Conservation (phyloP, 2,888 invertebrate genomes). For the Oscheius sp. region DNA sequence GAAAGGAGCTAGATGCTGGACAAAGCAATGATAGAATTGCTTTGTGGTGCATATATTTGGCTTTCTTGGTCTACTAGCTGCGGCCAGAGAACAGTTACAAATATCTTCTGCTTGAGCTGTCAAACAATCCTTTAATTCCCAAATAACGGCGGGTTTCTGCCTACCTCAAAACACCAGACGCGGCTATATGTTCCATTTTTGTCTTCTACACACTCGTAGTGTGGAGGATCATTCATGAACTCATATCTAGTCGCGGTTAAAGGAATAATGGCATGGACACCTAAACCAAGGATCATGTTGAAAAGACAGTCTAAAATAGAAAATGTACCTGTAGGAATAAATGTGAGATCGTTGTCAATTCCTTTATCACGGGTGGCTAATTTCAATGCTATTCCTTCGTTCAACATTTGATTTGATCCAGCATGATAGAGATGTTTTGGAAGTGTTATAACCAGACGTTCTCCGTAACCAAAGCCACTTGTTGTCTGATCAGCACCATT, state of each 20-base stretch:
- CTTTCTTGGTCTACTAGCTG: slow-evolving; percentile 48
- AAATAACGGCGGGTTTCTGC: background rate
- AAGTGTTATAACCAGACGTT: slow-evolving; percentile 52
- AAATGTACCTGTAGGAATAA: slow-evolving; percentile 55
- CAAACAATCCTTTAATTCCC: slow-evolving; percentile 51
- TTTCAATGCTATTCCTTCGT: slow-evolving; percentile 66
- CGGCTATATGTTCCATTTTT: slow-evolving; percentile 53
- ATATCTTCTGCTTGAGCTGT: slow-evolving; percentile 48
- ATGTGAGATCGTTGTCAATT: slow-evolving; percentile 58
- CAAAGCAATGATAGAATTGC: slow-evolving; percentile 55
- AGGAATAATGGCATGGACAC: slow-evolving; percentile 66
- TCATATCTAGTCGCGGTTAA: slow-evolving; percentile 64
- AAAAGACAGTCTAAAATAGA: background rate
- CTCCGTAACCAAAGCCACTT: slow-evolving; percentile 61
- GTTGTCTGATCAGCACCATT: slow-evolving; percentile 47
- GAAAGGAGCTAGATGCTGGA: slow-evolving; percentile 32
- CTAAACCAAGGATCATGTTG: slow-evolving; percentile 28
- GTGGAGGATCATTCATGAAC: slow-evolving; percentile 66
- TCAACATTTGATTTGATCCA: slow-evolving; percentile 59
- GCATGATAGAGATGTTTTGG: slow-evolving; percentile 60
- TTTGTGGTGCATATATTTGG: slow-evolving; percentile 57
- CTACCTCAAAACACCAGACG: slow-evolving; percentile 62
- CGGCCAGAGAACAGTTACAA: slow-evolving; percentile 63
- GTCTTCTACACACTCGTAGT: slow-evolving; percentile 55
- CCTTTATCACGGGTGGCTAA: slow-evolving; percentile 57